Conservation (phyloP, 2,113 vertebrate genomes). For the Pristiophorus japonicus region DNA sequence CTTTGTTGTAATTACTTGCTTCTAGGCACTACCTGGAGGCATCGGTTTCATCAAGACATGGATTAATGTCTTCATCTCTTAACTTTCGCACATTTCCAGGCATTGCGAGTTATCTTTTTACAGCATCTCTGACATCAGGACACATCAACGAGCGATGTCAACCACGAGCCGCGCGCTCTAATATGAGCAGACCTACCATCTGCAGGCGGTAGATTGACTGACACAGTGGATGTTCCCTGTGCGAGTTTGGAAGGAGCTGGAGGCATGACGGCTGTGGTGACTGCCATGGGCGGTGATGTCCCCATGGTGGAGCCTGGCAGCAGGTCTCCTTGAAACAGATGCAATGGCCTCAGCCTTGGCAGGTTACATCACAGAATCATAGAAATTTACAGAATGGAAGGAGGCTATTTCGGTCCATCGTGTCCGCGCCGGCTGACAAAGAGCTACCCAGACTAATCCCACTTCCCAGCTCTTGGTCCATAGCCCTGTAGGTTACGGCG, state of each 20-base stretch:
- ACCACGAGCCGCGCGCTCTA: too few species aligned
- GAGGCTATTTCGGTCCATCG: too few species aligned
- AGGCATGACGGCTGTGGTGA: not conserved
- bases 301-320: not conserved
- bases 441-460: too few species aligned
- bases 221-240: not conserved
- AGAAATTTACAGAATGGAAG: too few species aligned
- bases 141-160: too few species aligned
- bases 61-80: constrained; percentile 75
- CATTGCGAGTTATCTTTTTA: constrained; percentile 55
- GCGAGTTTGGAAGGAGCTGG: not conserved
- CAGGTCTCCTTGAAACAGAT: not conserved
- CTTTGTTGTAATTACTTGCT: constrained; percentile 68
- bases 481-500: too few species aligned
- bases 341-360: too few species aligned
- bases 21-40: constrained; percentile 79
- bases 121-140: too few species aligned
- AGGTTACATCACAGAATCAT: too few species aligned
- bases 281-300: not conserved
- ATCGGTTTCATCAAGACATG: constrained; percentile 78
- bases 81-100: constrained; percentile 55
- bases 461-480: too few species aligned
- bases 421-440: too few species aligned
- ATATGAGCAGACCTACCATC: too few species aligned
- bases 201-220: not conserved